These are phyloP conservation scores for Nasonia vitripennis DNA, from an alignment of 1,140 invertebrate species.

Conservation along the genomic window DNA sequence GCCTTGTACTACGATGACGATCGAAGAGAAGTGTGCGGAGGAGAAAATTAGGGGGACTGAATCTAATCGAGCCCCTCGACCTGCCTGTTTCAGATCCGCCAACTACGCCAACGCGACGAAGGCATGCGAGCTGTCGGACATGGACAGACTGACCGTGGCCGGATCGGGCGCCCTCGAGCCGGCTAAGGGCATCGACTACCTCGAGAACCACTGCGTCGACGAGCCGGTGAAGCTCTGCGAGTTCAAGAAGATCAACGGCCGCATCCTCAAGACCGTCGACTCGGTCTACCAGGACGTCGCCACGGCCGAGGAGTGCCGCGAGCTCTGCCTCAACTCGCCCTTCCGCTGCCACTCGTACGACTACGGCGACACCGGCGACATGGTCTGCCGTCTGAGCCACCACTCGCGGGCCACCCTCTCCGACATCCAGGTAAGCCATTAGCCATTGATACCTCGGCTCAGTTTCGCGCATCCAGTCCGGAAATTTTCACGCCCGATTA, in stretches of 20 bases:
- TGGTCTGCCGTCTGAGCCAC: slow-evolving; percentile 93
- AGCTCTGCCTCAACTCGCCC: slow-evolving; percentile 91
- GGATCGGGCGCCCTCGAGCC: slow-evolving; percentile 84
- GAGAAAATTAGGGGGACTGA: not conserved
- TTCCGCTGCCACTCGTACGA: slow-evolving; percentile 94
- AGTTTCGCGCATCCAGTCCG: no score
- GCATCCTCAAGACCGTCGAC: slow-evolving; percentile 95
- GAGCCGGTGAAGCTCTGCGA: slow-evolving; percentile 94
- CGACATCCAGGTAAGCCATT: slow-evolving; percentile 84
- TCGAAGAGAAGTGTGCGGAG: not conserved
- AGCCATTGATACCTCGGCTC: no score
- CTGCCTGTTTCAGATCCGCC: slow-evolving; percentile 83
- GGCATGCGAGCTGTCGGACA: slow-evolving; percentile 90
- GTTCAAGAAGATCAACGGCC: slow-evolving; percentile 90
- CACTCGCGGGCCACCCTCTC: slow-evolving; percentile 91
- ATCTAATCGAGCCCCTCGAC: not conserved
- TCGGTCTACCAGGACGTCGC: slow-evolving; percentile 93
- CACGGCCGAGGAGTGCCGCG: slow-evolving; percentile 89
- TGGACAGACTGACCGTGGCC: slow-evolving; percentile 91
- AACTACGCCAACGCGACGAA: slow-evolving; percentile 91
- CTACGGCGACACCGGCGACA: slow-evolving; percentile 93
- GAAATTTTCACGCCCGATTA: not conserved
- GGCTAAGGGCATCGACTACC: slow-evolving; percentile 85
- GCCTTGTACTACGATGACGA: not conserved
- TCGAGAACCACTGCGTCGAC: slow-evolving; percentile 93